A percentile compares a stretch with the other conserved stretches of the same genome.
These are phyloP conservation scores for Pegoplata infirma DNA, from an alignment of 2,888 invertebrate species.

Conservation along the genomic window DNA sequence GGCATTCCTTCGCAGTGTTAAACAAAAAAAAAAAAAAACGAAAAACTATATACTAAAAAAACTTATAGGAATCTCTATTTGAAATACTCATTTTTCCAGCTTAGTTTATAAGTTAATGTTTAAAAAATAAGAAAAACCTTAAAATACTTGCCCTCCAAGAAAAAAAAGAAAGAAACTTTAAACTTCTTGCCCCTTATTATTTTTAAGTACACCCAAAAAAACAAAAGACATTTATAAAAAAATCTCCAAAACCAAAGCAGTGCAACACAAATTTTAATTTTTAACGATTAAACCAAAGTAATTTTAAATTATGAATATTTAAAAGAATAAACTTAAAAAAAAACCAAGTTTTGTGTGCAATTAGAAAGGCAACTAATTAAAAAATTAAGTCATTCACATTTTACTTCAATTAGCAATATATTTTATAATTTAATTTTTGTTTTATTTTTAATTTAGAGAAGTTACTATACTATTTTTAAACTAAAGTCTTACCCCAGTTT, in stretches of 20 bases:
- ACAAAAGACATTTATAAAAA: slow-evolving; percentile 23
- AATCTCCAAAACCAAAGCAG: slow-evolving; percentile 53
- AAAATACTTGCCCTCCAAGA: slow-evolving; percentile 29
- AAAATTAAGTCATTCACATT: not conserved
- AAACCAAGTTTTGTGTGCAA: slow-evolving; percentile 42
- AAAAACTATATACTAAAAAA: not conserved
- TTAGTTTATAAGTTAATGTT: slow-evolving; percentile 47
- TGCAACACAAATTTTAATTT: slow-evolving; percentile 46
- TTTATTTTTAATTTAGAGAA: not conserved
- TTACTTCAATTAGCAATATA: not conserved
- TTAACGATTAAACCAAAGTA: slow-evolving; percentile 49
- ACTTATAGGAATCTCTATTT: slow-evolving; percentile 41
- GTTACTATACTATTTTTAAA: too few relatives aligned
- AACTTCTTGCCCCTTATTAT: slow-evolving; percentile 48
- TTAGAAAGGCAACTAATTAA: slow-evolving; percentile 46
- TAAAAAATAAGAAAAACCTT: slow-evolving; percentile 17
- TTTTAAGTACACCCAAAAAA: slow-evolving; percentile 4
- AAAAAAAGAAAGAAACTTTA: slow-evolving; percentile 23
- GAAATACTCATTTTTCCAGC: slow-evolving; percentile 60
- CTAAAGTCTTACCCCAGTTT: too few relatives aligned
- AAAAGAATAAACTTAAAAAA: slow-evolving; percentile 17
- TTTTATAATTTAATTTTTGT: slow-evolving; percentile 7
- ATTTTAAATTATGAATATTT: slow-evolving; percentile 29
- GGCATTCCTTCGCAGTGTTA: slow-evolving; percentile 78
- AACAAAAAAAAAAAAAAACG: slow-evolving; percentile 37